phyloP scores from a whole-genome alignment of 2,888 invertebrate genomes.

The Cataglyphis albicans region DNA sequence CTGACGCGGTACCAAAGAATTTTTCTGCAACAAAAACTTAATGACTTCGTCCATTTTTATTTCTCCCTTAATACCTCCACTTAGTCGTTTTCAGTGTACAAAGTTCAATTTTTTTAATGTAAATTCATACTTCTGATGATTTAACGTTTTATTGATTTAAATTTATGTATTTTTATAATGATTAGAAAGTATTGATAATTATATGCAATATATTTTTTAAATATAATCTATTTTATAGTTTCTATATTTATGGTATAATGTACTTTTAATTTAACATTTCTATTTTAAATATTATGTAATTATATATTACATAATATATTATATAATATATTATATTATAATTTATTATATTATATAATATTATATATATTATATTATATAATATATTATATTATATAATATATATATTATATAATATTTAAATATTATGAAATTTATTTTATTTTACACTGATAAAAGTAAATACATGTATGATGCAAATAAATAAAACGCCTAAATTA shows the following conservation, averaged over 20 bases:
- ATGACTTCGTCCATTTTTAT: conserved; percentile 7
- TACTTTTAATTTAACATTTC: neutral
- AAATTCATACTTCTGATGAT: neutral
- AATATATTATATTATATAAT: too few species aligned
- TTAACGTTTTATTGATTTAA: neutral
- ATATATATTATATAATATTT: neutral
- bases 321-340: too few species aligned
- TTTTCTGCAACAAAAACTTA: conserved; percentile 5
- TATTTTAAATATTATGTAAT: neutral
- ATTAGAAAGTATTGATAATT: neutral
- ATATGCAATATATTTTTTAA: neutral
- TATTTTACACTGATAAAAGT: neutral
- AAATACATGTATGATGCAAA: conserved; percentile 10
- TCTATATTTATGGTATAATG: neutral
- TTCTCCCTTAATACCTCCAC: neutral
- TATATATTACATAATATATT: too few species aligned
- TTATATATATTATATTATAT: too few species aligned
- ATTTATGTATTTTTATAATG: neutral
- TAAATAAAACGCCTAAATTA: conserved; percentile 32
- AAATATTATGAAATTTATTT: conserved; percentile 17
- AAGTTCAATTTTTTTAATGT: neutral
- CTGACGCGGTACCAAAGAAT: neutral
- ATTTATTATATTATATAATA: neutral
- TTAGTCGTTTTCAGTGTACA: neutral
- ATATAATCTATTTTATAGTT: neutral